Base-by-base conservation (phyloP, 1,140 invertebrate species). In the Pteromalus puparum region DNA sequence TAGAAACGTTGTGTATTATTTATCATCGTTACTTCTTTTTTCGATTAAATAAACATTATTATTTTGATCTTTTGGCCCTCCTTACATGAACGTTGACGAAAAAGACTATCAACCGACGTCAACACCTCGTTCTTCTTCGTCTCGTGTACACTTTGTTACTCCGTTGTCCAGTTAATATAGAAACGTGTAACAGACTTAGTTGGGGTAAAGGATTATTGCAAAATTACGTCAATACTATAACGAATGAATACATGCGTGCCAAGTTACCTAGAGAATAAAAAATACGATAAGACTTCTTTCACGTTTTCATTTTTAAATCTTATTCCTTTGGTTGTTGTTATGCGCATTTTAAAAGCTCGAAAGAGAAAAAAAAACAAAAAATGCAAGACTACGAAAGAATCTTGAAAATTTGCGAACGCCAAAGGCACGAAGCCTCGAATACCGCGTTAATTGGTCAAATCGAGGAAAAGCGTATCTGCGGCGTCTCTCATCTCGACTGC, bases 381-480 rank as follows among this genome's bases (percentile, higher is more conserved):
- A 18, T 1, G 21, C 18, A 61, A 7, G 53, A 61, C 15, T 6
- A 18, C 21, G 18, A 61, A n/a, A 61, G 18, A 83, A 83, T 77
- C 38, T 68, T 83, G 24, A 48, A 42, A 77, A 83, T 77, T 83
- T 9, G 34, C 67, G 21, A 81, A 61, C 18, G 30, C 28, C n/a
- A 15, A 42, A 15, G 28, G n/a, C 67, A 72, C 34, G 34, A 61
- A 74, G 15, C 53, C 53, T 79, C 34, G 24, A 74, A 72, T 48
- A 18, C 46, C 6, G 21, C 18, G 26, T 24, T 85, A 89, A 89
- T 90, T 90, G 88, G 86, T 89, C 86, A 87, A 89, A 89, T 89
- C 87, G 88, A 83, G 85, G 85, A 88, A 61, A 89, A 88, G 81
- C 76, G 88, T 84, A 86, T 83, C 81, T 61, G 53, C 53, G 53